These are phyloP conservation scores for Ptychobarbus kaznakovi DNA, from an alignment of 2,797 vertebrate genomes.

Conservation along the genomic window DNA sequence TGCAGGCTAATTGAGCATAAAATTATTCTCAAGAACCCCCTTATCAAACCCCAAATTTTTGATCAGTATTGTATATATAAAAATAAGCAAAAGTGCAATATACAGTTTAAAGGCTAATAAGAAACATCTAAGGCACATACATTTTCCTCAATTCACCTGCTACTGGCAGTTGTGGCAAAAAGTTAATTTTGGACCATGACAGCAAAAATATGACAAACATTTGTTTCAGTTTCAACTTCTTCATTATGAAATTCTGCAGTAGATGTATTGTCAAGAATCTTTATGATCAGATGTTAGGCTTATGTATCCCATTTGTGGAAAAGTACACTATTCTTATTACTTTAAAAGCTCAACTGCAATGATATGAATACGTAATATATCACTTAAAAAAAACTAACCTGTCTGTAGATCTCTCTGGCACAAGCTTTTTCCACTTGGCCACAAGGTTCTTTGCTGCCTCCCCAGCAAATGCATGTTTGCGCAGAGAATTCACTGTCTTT, in stretches of 20 bases:
- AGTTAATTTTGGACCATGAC: not conserved
- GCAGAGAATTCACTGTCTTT: constrained; percentile 94
- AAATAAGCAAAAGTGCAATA: not conserved
- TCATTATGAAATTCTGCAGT: not conserved
- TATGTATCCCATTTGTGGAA: not conserved
- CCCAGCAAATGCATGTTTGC: constrained; percentile 90
- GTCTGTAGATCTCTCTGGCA: constrained; percentile 85
- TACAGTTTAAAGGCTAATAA: not conserved
- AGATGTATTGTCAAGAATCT: not conserved
- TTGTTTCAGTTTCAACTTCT: not conserved
- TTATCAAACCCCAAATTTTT: not conserved
- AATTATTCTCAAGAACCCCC: not conserved
- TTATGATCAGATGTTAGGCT: not conserved
- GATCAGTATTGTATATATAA: not conserved
- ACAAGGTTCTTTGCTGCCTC: constrained; percentile 89
- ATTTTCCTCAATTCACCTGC: not conserved
- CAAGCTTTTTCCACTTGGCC: constrained; percentile 96
- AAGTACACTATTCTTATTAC: not conserved
- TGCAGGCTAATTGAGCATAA: not conserved
- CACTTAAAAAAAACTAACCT: constrained; percentile 72
- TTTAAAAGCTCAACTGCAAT: too few species aligned
- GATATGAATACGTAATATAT: not conserved
- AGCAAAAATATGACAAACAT: not conserved
- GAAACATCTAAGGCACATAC: not conserved
- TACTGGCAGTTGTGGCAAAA: not conserved